These are phyloP conservation scores for Eurypyga helias DNA, from an alignment of 2,113 vertebrate species.

Conservation along the genomic window DNA sequence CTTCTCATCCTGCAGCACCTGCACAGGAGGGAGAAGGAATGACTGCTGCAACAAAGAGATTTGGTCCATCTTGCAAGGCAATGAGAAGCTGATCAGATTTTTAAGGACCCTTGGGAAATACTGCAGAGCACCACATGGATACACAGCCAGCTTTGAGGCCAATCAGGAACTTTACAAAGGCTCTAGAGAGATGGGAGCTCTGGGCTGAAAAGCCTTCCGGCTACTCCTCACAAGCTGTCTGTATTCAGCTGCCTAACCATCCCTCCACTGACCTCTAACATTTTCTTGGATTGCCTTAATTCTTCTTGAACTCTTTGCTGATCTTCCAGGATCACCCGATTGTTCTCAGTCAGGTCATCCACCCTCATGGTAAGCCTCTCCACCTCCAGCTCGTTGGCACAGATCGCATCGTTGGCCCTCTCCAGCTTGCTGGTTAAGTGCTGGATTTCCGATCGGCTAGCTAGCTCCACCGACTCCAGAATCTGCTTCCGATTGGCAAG, in stretches of 20 bases:
- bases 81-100: not conserved
- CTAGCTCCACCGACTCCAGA: slow-evolving; percentile 80
- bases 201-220: not conserved
- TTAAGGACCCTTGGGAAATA: not conserved
- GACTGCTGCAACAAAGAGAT: too few species aligned
- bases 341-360: slow-evolving; percentile 71
- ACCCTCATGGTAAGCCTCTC: slow-evolving; percentile 81
- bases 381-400: slow-evolving; percentile 85
- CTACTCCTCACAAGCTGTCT: not conserved
- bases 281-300: slow-evolving; percentile 77
- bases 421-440: slow-evolving; percentile 81
- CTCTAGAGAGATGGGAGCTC: not conserved
- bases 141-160: not conserved
- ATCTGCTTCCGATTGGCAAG: slow-evolving; percentile 71
- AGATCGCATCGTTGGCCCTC: slow-evolving; percentile 81
- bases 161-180: not conserved
- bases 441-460: slow-evolving; percentile 81
- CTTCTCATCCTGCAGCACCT: slow-evolving; percentile 84
- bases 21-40: not conserved
- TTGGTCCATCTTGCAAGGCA: too few species aligned
- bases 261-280: slow-evolving; percentile 77
- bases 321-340: slow-evolving; percentile 64
- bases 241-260: not conserved
- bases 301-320: slow-evolving; percentile 77
- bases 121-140: not conserved